Conservation (phyloP, 2,888 invertebrate genomes). For the Platycheirus rosarum region DNA sequence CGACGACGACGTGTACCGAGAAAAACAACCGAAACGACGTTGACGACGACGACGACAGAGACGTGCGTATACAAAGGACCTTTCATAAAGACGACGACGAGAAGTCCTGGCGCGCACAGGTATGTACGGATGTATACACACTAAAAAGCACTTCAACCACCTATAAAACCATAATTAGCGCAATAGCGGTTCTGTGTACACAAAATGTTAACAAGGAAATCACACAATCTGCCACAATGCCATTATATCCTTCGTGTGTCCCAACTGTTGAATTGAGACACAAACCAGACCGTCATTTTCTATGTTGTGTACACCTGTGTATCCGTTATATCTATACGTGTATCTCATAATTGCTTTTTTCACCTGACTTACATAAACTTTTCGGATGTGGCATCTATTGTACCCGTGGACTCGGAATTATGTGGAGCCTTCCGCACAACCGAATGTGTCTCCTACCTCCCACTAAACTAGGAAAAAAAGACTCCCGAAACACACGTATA, state of each 20-base stretch:
- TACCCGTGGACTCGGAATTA: background rate
- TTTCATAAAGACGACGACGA: background rate
- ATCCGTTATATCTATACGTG: background rate
- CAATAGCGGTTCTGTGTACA: constrained; percentile 59
- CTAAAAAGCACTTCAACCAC: constrained; percentile 50
- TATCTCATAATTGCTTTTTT: constrained; percentile 51
- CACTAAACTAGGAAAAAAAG: constrained; percentile 26
- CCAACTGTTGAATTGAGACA: constrained; percentile 70
- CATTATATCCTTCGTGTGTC: constrained; percentile 57
- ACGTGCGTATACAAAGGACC: constrained; percentile 8
- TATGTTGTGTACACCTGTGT: constrained; percentile 48
- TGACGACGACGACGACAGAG: too few species aligned
- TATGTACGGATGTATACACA: constrained; percentile 47
- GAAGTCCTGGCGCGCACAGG: constrained; percentile 20
- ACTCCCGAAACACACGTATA: constrained; percentile 23
- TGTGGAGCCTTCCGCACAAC: constrained; percentile 2
- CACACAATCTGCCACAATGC: constrained; percentile 54
- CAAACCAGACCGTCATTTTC: constrained; percentile 44
- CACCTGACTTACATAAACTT: constrained; percentile 50
- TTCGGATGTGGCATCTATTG: constrained; percentile 16
- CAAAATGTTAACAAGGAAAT: constrained; percentile 65
- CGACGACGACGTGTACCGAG: background rate
- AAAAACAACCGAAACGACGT: constrained; percentile 1
- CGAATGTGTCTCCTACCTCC: constrained; percentile 25
- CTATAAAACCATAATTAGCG: constrained; percentile 58